Evolutionary conservation across 2,888 invertebrate genomes (phyloP).

Genomic region (Perizoma flavofasciatum): DNA sequence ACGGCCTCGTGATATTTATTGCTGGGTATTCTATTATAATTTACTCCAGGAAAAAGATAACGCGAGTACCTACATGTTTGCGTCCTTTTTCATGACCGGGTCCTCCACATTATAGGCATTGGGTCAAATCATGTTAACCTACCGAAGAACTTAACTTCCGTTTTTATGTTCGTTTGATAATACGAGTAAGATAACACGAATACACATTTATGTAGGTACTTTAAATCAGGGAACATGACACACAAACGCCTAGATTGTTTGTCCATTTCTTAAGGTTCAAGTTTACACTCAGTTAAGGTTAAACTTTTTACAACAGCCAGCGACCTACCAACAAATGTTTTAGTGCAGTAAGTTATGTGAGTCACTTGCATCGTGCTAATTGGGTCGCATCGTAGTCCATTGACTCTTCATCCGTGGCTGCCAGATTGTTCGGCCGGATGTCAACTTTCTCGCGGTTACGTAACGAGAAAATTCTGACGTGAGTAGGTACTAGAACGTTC

Average conservation of each 20-base stretch:
- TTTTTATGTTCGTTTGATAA: slow-evolving; percentile 13
- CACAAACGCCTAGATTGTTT: not conserved
- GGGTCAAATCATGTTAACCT: slow-evolving; percentile 18
- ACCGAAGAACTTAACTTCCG: slow-evolving; percentile 1
- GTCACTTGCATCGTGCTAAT: slow-evolving; percentile 41
- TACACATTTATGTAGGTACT: not conserved
- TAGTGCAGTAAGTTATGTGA: slow-evolving; percentile 5
- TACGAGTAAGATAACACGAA: slow-evolving; percentile 3
- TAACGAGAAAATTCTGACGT: slow-evolving; percentile 68
- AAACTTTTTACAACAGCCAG: no score
- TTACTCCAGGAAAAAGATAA: slow-evolving; percentile 27
- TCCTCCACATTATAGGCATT: slow-evolving; percentile 16
- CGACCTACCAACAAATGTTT: not conserved
- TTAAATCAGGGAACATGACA: not conserved
- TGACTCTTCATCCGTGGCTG: slow-evolving; percentile 55
- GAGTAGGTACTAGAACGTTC: slow-evolving; percentile 75
- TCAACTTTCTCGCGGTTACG: slow-evolving; percentile 82
- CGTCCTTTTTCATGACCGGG: slow-evolving; percentile 25
- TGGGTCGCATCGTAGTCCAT: slow-evolving; percentile 56
- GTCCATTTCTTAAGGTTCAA: slow-evolving; percentile 6
- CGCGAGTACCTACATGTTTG: slow-evolving; percentile 5
- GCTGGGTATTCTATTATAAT: slow-evolving; percentile 35
- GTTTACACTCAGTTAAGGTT: not conserved
- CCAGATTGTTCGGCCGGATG: slow-evolving; percentile 65
- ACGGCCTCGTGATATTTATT: slow-evolving; percentile 54